Conservation (phyloP, 2,113 vertebrate genomes). For the Leptosomus discolor region DNA sequence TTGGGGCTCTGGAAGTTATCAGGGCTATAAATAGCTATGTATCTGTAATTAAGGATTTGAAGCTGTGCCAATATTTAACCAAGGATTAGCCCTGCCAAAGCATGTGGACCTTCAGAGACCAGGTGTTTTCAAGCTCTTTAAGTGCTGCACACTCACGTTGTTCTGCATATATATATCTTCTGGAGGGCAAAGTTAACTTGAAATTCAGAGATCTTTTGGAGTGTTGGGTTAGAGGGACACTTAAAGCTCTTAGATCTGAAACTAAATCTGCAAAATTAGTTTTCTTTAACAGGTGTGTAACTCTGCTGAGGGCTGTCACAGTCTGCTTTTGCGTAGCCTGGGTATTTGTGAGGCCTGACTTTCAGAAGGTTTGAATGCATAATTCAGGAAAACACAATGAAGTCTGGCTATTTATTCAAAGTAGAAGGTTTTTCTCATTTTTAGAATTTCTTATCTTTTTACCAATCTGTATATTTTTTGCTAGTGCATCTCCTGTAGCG, state of each 20-base stretch:
- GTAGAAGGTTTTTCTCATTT: background rate
- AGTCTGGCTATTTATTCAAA: background rate
- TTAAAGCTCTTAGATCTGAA: background rate
- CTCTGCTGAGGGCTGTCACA: background rate
- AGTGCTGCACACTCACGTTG: accelerated
- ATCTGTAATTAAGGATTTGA: background rate
- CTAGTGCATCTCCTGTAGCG: background rate
- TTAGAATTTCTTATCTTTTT: background rate
- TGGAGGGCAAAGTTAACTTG: background rate
- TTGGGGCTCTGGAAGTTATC: background rate
- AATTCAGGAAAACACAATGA: background rate
- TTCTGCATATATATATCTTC: background rate
- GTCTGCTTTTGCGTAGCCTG: background rate
- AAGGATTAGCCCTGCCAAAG: background rate
- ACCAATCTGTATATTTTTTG: background rate
- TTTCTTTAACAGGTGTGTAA: background rate
- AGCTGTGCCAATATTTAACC: background rate
- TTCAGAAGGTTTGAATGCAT: background rate
- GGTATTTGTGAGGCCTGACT: background rate
- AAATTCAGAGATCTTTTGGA: background rate
- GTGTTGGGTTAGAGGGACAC: background rate
- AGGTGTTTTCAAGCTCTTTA: background rate
- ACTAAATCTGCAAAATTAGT: background rate
- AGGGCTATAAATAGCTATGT: background rate
- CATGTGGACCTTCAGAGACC: background rate